Evolutionary conservation across 1,140 invertebrate genomes (phyloP), one percentile per base, ranked within the genome.

Genomic region (Sogatella furcifera): DNA sequence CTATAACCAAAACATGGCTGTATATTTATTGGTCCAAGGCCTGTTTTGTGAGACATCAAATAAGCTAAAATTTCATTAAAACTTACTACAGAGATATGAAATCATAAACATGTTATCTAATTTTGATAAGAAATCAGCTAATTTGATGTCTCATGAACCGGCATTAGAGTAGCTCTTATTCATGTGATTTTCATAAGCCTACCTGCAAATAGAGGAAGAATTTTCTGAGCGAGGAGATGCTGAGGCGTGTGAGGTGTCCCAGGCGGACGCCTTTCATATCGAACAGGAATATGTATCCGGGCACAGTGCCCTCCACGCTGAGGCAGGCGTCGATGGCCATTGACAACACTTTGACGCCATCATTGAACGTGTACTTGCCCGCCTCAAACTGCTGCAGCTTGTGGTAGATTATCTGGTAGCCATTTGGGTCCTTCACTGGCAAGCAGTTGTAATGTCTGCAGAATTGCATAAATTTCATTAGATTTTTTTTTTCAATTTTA

Each of bases 151-250:
- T n/a, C n/a, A n/a, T n/a, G n/a, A n/a, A n/a, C n/a, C n/a, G n/a
- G n/a, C n/a, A n/a, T n/a, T n/a, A n/a, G n/a, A n/a, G n/a, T n/a
- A n/a, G n/a, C 11, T 49, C 43, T 52, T 17, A 54, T 10, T 54
- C 49, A 21, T 54, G 10, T n/a, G 14, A 57, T 22, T 21, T n/a
- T 19, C 9, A 5, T 6, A 2, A 10, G 52, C 46, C 67, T 65
- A 83, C 82, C 78, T 84, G 82, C 62, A 84, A 81, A 64, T 84
- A 84, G 59, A 75, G 67, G 77, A 84, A 80, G 64, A 82, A 82
- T 19, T 79, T 77, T 63, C 78, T 73, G 3, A 84, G 64, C 1
- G 79, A 77, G 2, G 80, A 78, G 46, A 84, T 58, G 22, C 77
- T 80, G 0, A 84, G 78, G 64, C 79, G 72, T 1, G 81, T 80